Evolutionary conservation across 2,113 vertebrate genomes (phyloP).

Genomic region (Perccottus glenii): DNA sequence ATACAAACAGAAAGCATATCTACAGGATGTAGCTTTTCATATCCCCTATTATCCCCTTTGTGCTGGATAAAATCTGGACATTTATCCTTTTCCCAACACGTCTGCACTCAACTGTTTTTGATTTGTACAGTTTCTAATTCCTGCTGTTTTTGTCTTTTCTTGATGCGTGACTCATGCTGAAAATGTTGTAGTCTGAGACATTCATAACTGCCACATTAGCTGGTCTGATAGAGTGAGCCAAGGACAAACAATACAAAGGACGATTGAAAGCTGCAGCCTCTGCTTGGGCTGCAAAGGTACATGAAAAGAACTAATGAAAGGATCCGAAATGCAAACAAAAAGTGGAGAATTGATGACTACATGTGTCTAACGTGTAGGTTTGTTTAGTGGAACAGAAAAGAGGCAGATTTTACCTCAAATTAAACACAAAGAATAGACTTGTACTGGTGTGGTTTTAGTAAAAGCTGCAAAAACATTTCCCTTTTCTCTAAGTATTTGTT

Average conservation of each 20-base stretch:
- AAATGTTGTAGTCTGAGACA: constrained; percentile 40
- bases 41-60: too few species aligned
- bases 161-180: constrained; percentile 36
- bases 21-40: too few species aligned
- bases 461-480: not conserved
- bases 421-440: not conserved
- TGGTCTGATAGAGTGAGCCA: constrained; percentile 44
- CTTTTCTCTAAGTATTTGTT: not conserved
- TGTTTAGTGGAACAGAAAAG: not conserved
- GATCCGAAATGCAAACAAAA: constrained; percentile 24
- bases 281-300: constrained; percentile 47
- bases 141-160: constrained; percentile 2
- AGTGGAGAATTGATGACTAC: constrained; percentile 1
- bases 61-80: not conserved
- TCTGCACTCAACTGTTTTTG: not conserved
- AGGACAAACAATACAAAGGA: constrained; percentile 63
- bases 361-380: not conserved
- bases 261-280: constrained; percentile 44
- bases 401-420: not conserved
- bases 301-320: constrained; percentile 25
- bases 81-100: not conserved
- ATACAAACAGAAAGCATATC: not conserved
- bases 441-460: not conserved
- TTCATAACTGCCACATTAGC: constrained; percentile 28
- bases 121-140: not conserved